Percentiles rank a stretch among this genome's conserved stretches.
These are phyloP conservation scores for Papio anubis DNA, from an alignment of 2,113 vertebrate species.

Conservation along the genomic window DNA sequence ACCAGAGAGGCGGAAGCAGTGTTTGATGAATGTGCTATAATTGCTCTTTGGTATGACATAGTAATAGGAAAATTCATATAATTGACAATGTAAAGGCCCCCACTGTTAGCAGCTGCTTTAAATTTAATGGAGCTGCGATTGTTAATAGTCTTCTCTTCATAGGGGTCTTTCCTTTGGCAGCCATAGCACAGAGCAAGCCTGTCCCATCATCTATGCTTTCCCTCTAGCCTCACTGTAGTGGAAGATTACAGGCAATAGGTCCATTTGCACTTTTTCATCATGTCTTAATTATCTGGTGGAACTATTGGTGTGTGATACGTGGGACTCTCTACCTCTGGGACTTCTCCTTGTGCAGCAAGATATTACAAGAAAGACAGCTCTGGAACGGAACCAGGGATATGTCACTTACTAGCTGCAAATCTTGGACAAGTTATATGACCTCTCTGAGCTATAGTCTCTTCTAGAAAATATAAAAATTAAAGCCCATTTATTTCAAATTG, in stretches of 20 bases:
- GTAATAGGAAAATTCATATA: constrained; percentile 81
- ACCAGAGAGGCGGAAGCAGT: constrained; percentile 67
- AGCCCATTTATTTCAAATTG: neutral
- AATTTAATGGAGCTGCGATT: constrained; percentile 81
- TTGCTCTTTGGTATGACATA: constrained; percentile 80
- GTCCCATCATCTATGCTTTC: constrained; percentile 22
- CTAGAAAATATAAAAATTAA: neutral
- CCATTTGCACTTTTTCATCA: constrained; percentile 53
- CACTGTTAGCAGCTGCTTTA: constrained; percentile 82
- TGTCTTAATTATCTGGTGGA: constrained; percentile 71
- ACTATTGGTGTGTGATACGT: constrained; percentile 27
- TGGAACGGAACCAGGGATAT: neutral
- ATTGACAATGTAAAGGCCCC: constrained; percentile 80
- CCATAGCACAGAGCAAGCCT: neutral
- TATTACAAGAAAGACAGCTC: constrained; percentile 13
- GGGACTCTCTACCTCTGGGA: neutral
- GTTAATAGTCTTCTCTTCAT: constrained; percentile 81
- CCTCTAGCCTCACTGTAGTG: constrained; percentile 42
- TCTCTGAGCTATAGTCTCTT: neutral
- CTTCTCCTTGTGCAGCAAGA: neutral
- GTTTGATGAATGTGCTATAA: constrained; percentile 79
- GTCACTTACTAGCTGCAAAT: neutral
- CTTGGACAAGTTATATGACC: constrained; percentile 5
- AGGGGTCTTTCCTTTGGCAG: constrained; percentile 78
- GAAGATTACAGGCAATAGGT: constrained; percentile 41